Conservation (phyloP, 2,888 invertebrate species). For the Nemoura dubitans region DNA sequence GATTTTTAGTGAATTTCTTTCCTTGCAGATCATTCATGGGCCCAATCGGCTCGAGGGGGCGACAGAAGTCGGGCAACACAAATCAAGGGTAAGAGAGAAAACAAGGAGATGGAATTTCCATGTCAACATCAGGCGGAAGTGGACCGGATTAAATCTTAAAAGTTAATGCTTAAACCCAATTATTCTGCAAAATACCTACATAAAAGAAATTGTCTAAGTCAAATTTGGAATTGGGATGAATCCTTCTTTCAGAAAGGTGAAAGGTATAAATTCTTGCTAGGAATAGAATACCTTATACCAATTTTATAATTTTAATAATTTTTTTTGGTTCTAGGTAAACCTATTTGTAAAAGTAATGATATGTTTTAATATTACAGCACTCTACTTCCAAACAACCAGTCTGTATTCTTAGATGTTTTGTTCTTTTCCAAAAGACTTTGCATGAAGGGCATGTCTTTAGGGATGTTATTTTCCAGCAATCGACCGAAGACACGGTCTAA, state of each 20-base stretch:
- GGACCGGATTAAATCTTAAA: background rate
- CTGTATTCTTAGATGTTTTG: background rate
- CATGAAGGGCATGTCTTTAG: slow-evolving; percentile 29
- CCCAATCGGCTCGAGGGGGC: slow-evolving; percentile 21
- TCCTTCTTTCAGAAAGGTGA: background rate
- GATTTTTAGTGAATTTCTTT: slow-evolving; percentile 8
- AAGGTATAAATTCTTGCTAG: too few species aligned
- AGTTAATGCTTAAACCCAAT: background rate
- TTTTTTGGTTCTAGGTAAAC: background rate
- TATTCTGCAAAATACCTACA: background rate
- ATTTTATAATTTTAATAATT: too few species aligned
- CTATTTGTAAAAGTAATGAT: background rate
- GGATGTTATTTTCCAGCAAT: slow-evolving; percentile 31
- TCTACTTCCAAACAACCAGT: background rate
- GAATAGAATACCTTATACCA: too few species aligned
- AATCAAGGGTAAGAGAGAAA: slow-evolving; percentile 26
- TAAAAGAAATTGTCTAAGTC: background rate
- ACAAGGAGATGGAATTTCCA: background rate
- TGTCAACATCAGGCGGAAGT: background rate
- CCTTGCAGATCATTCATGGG: slow-evolving; percentile 21
- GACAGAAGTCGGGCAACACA: slow-evolving; percentile 35
- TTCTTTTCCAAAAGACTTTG: background rate
- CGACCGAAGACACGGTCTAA: slow-evolving; percentile 30
- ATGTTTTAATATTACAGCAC: background rate
- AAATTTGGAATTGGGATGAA: background rate